Conservation (phyloP, 2,888 invertebrate genomes). For the Chromoteleia sp. region DNA sequence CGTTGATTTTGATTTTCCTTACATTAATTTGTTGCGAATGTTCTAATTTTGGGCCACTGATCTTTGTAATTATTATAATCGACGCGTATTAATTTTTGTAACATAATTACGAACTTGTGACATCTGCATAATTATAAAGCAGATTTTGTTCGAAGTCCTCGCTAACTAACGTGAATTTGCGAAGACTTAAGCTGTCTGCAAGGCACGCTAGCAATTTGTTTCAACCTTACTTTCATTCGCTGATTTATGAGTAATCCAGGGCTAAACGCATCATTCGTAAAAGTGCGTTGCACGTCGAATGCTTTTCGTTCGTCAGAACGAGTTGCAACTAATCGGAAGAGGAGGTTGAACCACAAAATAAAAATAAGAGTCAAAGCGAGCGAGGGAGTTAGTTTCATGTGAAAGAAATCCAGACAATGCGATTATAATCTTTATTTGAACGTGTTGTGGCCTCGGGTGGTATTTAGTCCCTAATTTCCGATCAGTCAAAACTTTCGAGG, state of each 20-base stretch:
- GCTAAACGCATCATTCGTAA: conserved; percentile 75
- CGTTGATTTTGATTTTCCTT: too few relatives aligned
- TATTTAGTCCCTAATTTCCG: conserved; percentile 83
- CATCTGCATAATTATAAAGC: neutral
- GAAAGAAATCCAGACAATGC: conserved; percentile 66
- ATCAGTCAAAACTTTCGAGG: conserved; percentile 82
- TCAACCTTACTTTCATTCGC: conserved; percentile 67
- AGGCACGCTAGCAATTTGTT: conserved; percentile 55
- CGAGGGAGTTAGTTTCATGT: conserved; percentile 65
- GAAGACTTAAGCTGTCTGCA: conserved; percentile 34
- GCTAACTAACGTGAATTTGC: conserved; percentile 16
- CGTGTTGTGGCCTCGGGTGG: conserved; percentile 81
- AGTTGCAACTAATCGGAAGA: conserved; percentile 69
- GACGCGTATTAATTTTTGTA: too few relatives aligned
- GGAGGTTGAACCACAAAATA: conserved; percentile 66
- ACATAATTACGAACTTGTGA: too few relatives aligned
- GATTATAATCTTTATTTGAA: conserved; percentile 82
- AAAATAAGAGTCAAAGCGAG: conserved; percentile 42
- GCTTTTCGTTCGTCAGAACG: conserved; percentile 66
- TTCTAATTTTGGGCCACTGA: too few relatives aligned
- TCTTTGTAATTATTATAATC: too few relatives aligned
- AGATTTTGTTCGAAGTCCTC: neutral
- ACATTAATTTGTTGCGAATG: too few relatives aligned
- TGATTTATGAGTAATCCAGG: conserved; percentile 80
- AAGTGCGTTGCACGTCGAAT: conserved; percentile 65